A percentile compares a stretch with the other conserved stretches of the same genome.
These are phyloP conservation scores for Choristoneura fumiferana DNA, from an alignment of 1,140 invertebrate genomes.

Conservation along the genomic window DNA sequence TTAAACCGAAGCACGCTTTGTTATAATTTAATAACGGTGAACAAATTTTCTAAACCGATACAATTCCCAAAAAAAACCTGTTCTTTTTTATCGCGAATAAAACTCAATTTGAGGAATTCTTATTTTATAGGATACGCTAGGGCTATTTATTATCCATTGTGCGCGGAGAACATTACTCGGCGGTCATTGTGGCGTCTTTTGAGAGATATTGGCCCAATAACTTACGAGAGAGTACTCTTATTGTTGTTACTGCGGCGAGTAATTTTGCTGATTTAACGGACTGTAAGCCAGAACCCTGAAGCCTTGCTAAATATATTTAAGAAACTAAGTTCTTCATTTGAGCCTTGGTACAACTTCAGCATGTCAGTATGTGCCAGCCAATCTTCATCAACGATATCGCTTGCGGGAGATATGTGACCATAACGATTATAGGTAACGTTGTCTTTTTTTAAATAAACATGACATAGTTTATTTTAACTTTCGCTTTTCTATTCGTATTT, in stretches of 20 bases:
- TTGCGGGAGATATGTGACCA: too few species aligned
- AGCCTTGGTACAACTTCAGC: too few species aligned
- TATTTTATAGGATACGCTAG: constrained; percentile 2
- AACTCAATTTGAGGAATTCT: neutral
- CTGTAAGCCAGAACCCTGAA: neutral
- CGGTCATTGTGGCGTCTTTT: constrained; percentile 33
- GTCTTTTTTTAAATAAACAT: too few species aligned
- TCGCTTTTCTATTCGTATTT: too few species aligned
- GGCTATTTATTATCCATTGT: constrained; percentile 55
- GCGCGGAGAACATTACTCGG: constrained; percentile 24
- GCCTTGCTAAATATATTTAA: neutral
- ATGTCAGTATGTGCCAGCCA: too few species aligned
- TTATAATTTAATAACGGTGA: constrained; percentile 6
- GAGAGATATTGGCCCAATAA: constrained; percentile 54
- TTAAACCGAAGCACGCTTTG: constrained; percentile 5
- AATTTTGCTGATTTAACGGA: neutral
- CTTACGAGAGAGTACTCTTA: constrained; percentile 34
- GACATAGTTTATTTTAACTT: too few species aligned
- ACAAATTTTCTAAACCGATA: neutral
- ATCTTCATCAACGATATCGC: too few species aligned
- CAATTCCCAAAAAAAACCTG: neutral
- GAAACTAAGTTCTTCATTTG: too few species aligned
- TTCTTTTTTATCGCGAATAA: constrained; percentile 11
- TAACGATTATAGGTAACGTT: too few species aligned
- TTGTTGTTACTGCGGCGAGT: constrained; percentile 5